These are phyloP conservation scores for Leptonema lineaticorne DNA, from an alignment of 1,140 invertebrate species.

Conservation along the genomic window DNA sequence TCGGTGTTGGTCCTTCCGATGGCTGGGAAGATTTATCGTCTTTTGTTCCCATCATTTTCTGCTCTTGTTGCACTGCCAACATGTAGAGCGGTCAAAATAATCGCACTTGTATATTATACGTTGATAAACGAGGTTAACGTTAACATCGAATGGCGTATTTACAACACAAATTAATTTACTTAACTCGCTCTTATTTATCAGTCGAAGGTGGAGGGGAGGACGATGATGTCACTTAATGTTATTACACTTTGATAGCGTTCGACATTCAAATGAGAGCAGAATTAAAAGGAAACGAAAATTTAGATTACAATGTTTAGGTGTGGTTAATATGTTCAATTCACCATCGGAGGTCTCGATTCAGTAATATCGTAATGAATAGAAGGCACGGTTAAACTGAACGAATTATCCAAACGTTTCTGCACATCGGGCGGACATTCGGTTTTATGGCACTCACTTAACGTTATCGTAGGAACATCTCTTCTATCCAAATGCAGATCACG, in stretches of 20 bases:
- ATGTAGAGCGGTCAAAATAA: constrained; percentile 37
- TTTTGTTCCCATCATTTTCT: constrained; percentile 17
- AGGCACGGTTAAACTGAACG: constrained; percentile 52
- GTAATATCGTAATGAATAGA: constrained; percentile 49
- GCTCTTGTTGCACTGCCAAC: constrained; percentile 50
- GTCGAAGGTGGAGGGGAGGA: too few species aligned
- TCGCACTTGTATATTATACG: too few species aligned
- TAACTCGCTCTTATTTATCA: too few species aligned
- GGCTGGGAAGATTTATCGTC: too few species aligned
- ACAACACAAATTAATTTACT: neutral
- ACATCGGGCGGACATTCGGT: neutral
- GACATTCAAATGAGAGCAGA: neutral
- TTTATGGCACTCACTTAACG: constrained; percentile 55
- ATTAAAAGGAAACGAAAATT: neutral
- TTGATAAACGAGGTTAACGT: too few species aligned
- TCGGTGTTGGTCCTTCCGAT: constrained; percentile 43
- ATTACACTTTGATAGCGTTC: neutral
- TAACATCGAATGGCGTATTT: neutral
- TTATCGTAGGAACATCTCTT: constrained; percentile 50
- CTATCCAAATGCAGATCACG: constrained; percentile 47
- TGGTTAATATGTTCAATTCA: constrained; percentile 14
- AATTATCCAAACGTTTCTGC: neutral
- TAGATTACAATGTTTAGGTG: neutral
- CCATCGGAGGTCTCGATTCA: constrained; percentile 46
- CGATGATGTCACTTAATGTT: too few species aligned